Evolutionary conservation across 2,113 vertebrate genomes (phyloP).

Genomic region (Pleuronectes platessa): DNA sequence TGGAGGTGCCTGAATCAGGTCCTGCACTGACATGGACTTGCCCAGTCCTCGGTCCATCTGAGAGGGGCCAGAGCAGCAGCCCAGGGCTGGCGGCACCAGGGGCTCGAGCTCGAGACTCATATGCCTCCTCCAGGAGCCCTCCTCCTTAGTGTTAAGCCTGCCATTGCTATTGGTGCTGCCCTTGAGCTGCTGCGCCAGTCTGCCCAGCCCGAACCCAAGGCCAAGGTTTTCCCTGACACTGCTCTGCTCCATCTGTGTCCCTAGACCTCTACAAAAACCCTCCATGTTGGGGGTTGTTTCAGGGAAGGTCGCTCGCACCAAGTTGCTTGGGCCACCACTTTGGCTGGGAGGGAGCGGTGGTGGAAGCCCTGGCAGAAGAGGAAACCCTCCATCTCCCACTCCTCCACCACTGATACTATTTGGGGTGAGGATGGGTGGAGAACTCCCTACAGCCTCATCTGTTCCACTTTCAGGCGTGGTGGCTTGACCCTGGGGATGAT

Average conservation of each 20-base stretch:
- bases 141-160: conserved; percentile 82
- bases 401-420: conserved; percentile 65
- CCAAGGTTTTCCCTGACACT: conserved; percentile 71
- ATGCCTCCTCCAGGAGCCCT: conserved; percentile 88
- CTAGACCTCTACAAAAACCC: conserved; percentile 63
- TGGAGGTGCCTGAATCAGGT: conserved; percentile 85
- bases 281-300: conserved; percentile 55
- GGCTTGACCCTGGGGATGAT: conserved; percentile 84
- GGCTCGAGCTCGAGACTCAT: conserved; percentile 90
- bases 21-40: conserved; percentile 95
- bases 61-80: conserved; percentile 61
- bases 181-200: conserved; percentile 76
- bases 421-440: conserved; percentile 81
- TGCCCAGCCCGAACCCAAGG: conserved; percentile 66
- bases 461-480: conserved; percentile 83
- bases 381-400: conserved; percentile 63
- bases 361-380: conserved; percentile 72
- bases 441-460: conserved; percentile 76
- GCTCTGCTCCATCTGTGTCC: conserved; percentile 47
- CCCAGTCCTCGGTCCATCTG: conserved; percentile 84
- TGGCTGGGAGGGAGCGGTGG: conserved; percentile 65
- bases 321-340: conserved; percentile 16
- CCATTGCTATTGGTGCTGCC: conserved; percentile 81
- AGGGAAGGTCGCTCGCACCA: conserved; percentile 30
- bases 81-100: conserved; percentile 79